A percentile compares a stretch with the other conserved stretches of the same genome.
These are phyloP conservation scores for Planococcus citri DNA, from an alignment of 1,140 invertebrate species.

Conservation along the genomic window DNA sequence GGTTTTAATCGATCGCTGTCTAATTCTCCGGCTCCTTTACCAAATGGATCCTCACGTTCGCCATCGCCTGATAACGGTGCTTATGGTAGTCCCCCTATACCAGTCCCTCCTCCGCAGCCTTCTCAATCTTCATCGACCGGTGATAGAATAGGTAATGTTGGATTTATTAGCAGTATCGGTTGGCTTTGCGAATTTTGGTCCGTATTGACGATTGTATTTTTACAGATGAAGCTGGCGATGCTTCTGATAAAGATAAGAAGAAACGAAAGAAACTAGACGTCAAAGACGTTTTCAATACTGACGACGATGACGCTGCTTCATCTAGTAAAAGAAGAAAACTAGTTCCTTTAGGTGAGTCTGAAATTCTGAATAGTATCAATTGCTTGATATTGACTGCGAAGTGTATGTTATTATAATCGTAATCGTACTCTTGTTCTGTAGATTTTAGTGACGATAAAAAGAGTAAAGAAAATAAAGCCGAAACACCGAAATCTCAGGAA, in stretches of 20 bases:
- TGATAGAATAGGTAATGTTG: conserved; percentile 16
- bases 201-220: not conserved
- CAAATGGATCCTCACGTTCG: not conserved
- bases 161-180: no score
- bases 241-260: conserved; percentile 12
- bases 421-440: conserved; percentile 28
- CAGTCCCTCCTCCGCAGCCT: conserved; percentile 4
- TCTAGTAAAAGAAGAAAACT: conserved; percentile 64
- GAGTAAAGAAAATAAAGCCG: conserved; percentile 51
- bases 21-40: not conserved
- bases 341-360: conserved; percentile 54
- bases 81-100: conserved; percentile 15
- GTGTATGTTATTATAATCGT: not conserved
- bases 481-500: conserved; percentile 63
- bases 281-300: conserved; percentile 81
- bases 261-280: conserved; percentile 44
- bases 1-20: not conserved
- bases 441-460: conserved; percentile 55
- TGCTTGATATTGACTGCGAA: not conserved
- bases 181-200: no score
- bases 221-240: not conserved
- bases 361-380: conserved; percentile 21
- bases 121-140: not conserved
- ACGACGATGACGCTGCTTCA: conserved; percentile 51
- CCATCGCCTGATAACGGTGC: not conserved